Percentiles rank a stretch among this genome's conserved stretches.
phyloP scores from a whole-genome alignment of 53 echinoderm and acorn worm species.

The Paelopatides confundens region DNA sequence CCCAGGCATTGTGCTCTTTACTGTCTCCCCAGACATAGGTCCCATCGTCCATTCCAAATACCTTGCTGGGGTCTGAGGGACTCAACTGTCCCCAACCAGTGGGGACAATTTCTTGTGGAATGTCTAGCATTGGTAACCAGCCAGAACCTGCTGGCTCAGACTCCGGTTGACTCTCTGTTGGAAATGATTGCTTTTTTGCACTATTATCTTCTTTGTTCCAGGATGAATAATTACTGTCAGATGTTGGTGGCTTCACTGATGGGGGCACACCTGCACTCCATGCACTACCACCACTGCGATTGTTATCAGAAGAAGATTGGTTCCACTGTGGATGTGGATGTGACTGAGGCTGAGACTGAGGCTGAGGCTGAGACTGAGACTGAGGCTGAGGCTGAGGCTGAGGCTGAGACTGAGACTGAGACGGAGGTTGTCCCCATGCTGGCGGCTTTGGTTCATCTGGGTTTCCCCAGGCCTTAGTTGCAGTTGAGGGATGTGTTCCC shows the following conservation, averaged over 20 bases:
- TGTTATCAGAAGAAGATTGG: not conserved
- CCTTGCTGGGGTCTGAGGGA: constrained; percentile 47
- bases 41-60: constrained; percentile 79
- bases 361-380: too few species aligned
- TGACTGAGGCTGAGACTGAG: constrained; percentile 48
- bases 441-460: constrained; percentile 62
- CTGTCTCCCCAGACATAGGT: constrained; percentile 97
- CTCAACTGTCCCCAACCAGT: constrained; percentile 92
- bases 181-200: constrained; percentile 67
- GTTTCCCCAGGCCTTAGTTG: constrained; percentile 53
- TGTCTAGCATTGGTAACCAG: constrained; percentile 44
- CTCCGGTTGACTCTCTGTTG: constrained; percentile 41
- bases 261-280: constrained; percentile 33
- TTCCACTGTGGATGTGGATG: constrained; percentile 14
- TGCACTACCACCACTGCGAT: not conserved
- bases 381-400: too few species aligned
- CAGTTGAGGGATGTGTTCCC: constrained; percentile 50
- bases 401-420: too few species aligned
- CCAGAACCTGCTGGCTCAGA: constrained; percentile 59
- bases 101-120: constrained; percentile 78
- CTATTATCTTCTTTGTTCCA: constrained; percentile 75
- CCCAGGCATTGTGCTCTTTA: constrained; percentile 85
- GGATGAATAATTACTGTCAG: constrained; percentile 30
- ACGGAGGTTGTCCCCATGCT: constrained; percentile 28
- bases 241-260: constrained; percentile 51